phyloP scores from a whole-genome alignment of 1,140 invertebrate species.

The Anoplophora glabripennis region DNA sequence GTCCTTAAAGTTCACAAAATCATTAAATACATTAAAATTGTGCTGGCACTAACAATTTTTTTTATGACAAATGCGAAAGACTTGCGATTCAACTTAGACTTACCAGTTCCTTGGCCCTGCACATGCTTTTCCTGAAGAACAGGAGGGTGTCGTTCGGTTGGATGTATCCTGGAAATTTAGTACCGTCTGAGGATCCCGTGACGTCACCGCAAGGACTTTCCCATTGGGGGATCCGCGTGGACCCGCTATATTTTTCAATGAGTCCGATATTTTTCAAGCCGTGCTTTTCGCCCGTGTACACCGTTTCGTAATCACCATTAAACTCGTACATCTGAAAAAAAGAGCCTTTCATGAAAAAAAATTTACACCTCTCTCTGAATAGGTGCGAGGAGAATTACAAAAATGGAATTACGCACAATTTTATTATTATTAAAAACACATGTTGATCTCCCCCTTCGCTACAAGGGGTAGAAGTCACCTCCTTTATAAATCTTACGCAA shows the following conservation, averaged over 20 bases:
- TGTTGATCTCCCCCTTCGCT: too few species aligned
- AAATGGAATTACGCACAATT: too few species aligned
- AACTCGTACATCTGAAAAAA: constrained; percentile 80
- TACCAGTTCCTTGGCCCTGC: constrained; percentile 70
- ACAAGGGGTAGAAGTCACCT: too few species aligned
- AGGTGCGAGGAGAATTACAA: too few species aligned
- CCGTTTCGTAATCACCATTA: constrained; percentile 72
- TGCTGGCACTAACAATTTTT: too few species aligned
- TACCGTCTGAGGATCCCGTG: constrained; percentile 77
- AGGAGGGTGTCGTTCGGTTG: constrained; percentile 64
- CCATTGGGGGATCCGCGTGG: constrained; percentile 73
- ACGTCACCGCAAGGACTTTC: constrained; percentile 72
- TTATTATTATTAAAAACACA: too few species aligned
- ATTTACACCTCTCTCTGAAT: too few species aligned
- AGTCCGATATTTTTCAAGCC: constrained; percentile 59
- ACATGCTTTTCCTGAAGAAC: constrained; percentile 81
- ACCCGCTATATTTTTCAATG: constrained; percentile 73
- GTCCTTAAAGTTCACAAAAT: not conserved
- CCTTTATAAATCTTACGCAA: too few species aligned
- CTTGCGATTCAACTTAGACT: too few species aligned
- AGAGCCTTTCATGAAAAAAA: too few species aligned
- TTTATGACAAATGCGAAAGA: too few species aligned
- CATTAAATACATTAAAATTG: too few species aligned
- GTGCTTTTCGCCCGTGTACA: constrained; percentile 71
- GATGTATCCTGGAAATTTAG: constrained; percentile 73